These are phyloP conservation scores for Eristalinus aeneus DNA, from an alignment of 2,888 invertebrate species.

Conservation along the genomic window DNA sequence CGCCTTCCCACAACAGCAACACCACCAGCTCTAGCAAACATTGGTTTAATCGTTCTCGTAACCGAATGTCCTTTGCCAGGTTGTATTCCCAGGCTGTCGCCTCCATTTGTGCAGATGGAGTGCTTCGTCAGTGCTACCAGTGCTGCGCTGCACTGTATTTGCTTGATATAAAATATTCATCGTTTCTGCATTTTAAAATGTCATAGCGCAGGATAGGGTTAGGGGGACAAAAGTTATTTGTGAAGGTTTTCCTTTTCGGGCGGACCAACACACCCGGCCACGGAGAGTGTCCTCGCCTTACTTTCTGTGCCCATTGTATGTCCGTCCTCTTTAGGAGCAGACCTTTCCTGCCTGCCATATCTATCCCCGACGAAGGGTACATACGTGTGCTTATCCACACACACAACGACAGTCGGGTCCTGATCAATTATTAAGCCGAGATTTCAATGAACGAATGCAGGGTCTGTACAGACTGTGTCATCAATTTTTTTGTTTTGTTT, in stretches of 20 bases:
- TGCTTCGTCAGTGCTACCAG: neutral
- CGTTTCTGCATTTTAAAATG: conserved; percentile 23
- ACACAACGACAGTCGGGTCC: conserved; percentile 5
- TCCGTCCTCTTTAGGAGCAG: conserved; percentile 15
- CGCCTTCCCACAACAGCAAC: no score
- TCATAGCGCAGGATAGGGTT: neutral
- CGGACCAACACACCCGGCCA: neutral
- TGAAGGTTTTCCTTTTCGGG: conserved; percentile 17
- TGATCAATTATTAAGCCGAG: conserved; percentile 48
- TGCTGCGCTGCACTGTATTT: conserved; percentile 17
- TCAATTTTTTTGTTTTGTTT: neutral
- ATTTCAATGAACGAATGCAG: conserved; percentile 41
- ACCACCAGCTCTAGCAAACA: neutral
- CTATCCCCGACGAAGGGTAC: neutral
- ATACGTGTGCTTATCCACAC: neutral
- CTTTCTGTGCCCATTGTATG: conserved; percentile 6
- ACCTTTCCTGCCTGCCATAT: conserved; percentile 25
- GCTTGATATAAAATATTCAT: conserved; percentile 43
- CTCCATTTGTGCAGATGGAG: neutral
- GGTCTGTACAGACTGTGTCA: neutral
- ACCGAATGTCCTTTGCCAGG: conserved; percentile 8
- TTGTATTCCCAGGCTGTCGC: neutral
- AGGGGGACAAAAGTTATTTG: neutral
- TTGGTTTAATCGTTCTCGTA: conserved; percentile 18
- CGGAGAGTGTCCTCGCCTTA: conserved; percentile 12